A percentile compares a stretch with the other conserved stretches of the same genome.
These are phyloP conservation scores for Bradysia coprophila DNA, from an alignment of 1,140 invertebrate species.

Conservation along the genomic window DNA sequence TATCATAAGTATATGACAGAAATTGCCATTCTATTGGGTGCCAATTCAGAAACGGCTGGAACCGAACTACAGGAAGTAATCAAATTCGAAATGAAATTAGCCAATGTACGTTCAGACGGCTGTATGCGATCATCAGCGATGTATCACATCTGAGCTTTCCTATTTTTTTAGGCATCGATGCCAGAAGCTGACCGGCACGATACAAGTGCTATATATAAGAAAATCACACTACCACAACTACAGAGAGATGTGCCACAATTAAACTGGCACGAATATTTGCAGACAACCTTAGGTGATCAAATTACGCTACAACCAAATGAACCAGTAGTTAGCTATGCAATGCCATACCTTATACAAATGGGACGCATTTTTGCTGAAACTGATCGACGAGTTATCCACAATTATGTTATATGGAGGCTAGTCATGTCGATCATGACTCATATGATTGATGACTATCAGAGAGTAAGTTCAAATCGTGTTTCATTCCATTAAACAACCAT, in stretches of 20 bases:
- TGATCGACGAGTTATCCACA: constrained; percentile 50
- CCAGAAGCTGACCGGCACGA: constrained; percentile 69
- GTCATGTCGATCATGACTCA: constrained; percentile 59
- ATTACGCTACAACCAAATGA: constrained; percentile 24
- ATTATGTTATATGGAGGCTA: constrained; percentile 69
- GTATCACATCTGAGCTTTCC: constrained; percentile 1
- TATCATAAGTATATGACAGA: constrained; percentile 65
- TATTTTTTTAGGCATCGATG: constrained; percentile 37
- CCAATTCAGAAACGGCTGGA: constrained; percentile 36
- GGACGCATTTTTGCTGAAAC: constrained; percentile 47
- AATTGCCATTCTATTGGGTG: constrained; percentile 53
- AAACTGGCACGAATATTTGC: constrained; percentile 59
- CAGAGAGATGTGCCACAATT: constrained; percentile 50
- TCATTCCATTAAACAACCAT: neutral
- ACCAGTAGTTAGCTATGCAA: constrained; percentile 58
- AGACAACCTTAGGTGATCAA: constrained; percentile 7
- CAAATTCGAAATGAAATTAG: constrained; percentile 54
- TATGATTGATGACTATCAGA: constrained; percentile 64
- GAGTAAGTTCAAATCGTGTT: constrained; percentile 22
- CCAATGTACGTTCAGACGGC: constrained; percentile 51
- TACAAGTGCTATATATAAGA: constrained; percentile 55
- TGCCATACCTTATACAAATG: constrained; percentile 62
- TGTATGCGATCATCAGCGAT: neutral
- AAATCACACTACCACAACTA: constrained; percentile 43
- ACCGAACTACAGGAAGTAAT: constrained; percentile 50